These are phyloP conservation scores for Xiphorhynchus erythropygius DNA, from an alignment of 2,797 vertebrate genomes.

Conservation along the genomic window DNA sequence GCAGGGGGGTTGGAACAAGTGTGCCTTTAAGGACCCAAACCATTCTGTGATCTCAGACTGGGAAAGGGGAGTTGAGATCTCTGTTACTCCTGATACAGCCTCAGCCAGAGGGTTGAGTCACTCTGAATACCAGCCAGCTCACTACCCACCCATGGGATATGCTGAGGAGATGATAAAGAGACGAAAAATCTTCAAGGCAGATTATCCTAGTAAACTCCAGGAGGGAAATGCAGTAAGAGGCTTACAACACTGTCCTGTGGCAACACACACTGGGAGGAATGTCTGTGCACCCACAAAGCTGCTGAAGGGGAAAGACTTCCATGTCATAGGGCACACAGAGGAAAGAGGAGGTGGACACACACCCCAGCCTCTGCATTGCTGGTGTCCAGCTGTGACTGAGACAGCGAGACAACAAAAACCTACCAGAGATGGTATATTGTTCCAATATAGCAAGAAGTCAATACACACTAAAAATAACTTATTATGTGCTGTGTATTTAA, in stretches of 20 bases:
- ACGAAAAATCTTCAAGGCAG: not conserved
- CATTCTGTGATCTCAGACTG: not conserved
- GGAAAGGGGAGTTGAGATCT: not conserved
- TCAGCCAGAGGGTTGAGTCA: not conserved
- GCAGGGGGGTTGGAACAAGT: not conserved
- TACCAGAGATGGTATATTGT: constrained; percentile 7
- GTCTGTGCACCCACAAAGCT: not conserved
- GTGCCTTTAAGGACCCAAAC: not conserved
- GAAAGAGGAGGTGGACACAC: not conserved
- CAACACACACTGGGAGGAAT: fast-evolving
- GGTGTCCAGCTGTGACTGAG: not conserved
- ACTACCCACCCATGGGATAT: not conserved
- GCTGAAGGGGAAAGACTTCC: not conserved
- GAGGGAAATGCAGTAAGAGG: not conserved
- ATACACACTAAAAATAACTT: constrained; percentile 46
- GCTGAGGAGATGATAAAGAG: not conserved
- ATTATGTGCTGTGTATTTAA: constrained; percentile 44
- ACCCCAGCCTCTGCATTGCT: not conserved
- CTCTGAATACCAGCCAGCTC: fast-evolving
- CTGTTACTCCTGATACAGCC: not conserved
- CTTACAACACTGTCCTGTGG: not conserved
- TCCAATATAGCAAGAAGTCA: constrained; percentile 30
- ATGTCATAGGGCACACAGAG: fast-evolving
- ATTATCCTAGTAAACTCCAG: not conserved
- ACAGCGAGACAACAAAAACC: not conserved